These are phyloP conservation scores for Eueremaeus valkanovi DNA, from an alignment of 2,888 invertebrate genomes.

Conservation along the genomic window DNA sequence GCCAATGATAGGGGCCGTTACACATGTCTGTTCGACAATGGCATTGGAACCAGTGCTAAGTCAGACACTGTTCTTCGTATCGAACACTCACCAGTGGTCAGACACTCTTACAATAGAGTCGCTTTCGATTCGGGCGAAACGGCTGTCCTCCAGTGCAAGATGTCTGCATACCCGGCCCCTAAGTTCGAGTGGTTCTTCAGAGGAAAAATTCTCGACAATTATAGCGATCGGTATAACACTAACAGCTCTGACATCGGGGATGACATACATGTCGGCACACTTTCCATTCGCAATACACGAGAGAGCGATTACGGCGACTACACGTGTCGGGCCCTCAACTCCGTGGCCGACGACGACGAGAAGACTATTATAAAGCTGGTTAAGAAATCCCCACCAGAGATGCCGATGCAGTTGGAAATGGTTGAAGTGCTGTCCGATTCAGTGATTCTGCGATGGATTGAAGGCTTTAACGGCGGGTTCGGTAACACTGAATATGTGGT, in stretches of 20 bases:
- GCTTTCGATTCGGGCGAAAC: slow-evolving; percentile 78
- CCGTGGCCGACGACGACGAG: slow-evolving; percentile 61
- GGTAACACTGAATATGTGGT: slow-evolving; percentile 61
- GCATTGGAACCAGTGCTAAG: slow-evolving; percentile 75
- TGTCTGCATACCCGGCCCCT: slow-evolving; percentile 86
- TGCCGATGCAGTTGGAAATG: slow-evolving; percentile 67
- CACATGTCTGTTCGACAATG: slow-evolving; percentile 81
- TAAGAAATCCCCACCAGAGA: slow-evolving; percentile 77
- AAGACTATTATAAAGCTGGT: slow-evolving; percentile 65
- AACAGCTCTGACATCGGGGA: slow-evolving; percentile 74
- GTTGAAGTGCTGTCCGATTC: slow-evolving; percentile 71
- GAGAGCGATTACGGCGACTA: slow-evolving; percentile 78
- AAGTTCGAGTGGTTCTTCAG: slow-evolving; percentile 75
- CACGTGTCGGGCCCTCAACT: slow-evolving; percentile 79
- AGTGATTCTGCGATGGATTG: slow-evolving; percentile 77
- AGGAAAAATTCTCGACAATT: slow-evolving; percentile 45
- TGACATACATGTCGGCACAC: slow-evolving; percentile 75
- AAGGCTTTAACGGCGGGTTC: slow-evolving; percentile 84
- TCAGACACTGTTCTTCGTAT: slow-evolving; percentile 73
- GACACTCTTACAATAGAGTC: slow-evolving; percentile 63
- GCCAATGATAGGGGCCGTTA: slow-evolving; percentile 75
- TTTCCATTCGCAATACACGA: slow-evolving; percentile 59
- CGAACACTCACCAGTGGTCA: slow-evolving; percentile 82
- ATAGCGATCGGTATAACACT: slow-evolving; percentile 69
- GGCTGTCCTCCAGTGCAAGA: slow-evolving; percentile 79